Evolutionary conservation across 2,113 vertebrate species (phyloP), one percentile per base, ranked within the genome.

Genomic region (Onychostoma macrolepis): DNA sequence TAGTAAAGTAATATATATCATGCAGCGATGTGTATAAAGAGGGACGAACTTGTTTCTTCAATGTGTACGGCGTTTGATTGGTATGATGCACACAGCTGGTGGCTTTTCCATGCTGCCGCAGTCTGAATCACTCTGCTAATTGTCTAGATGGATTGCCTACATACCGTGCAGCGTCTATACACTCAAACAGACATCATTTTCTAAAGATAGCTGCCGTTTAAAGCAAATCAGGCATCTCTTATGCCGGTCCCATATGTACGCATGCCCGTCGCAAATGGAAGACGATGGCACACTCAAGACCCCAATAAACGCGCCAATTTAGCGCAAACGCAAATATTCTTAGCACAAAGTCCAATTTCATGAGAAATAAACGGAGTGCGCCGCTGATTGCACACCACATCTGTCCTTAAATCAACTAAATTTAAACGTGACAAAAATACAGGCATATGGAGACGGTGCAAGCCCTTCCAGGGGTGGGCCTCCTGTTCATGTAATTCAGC

Each of bases 261-360:
- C 81, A 78, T 61, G 75, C 58, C 65, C 17, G 10, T 78, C 58
- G 67, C 86, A 89, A 87, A 80, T 74, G 75, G 83, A 87, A 77
- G 88, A 80, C 81, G 77, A 87, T 87, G 58, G 83, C 79, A 38
- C 83, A 87, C 80, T 89, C 85, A 78, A 78, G 83, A 83, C 91
- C 88, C 91, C 91, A 93, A 92, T 93, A 94, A 93, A 94, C 90
- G 80, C 72, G 75, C 90, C 85, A 93, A 94, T 94, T 94, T 95
- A 92, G 91, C 85, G 86, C 83, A 87, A 92, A 92, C 92, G 93
- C 94, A 93, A 93, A 95, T 91, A 93, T 94, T 91, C 92, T 84
- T 86, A 94, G 94, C 93, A 92, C 91, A 92, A 94, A 94, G 93
- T 92, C 91, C 94, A 89, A 94, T 95, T 95, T 94, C 93, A 92